Base-by-base conservation (phyloP, 2,797 vertebrate species). In the Gambelia wislizenii region DNA sequence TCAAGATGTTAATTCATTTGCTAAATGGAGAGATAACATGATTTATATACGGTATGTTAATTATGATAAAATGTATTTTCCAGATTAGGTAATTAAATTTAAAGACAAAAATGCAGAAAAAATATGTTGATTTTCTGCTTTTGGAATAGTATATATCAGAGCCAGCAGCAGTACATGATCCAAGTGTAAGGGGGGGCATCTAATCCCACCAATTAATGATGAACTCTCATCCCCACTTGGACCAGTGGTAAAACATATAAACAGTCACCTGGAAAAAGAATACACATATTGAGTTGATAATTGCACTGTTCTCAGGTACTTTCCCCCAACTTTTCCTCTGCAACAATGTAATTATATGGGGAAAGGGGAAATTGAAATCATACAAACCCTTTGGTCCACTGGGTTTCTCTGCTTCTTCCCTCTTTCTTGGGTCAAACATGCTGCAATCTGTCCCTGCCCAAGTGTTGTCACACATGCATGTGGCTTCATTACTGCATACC, bases 401-500 rank as follows among this genome's bases (percentile, higher is more conserved):
- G 90, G 98, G 97, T 70, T 96, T 95, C 42, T 96, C 92, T 5
- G 84, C 2, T 70, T 97, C 95, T 36, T 96, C 96, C 90, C 97
- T 95, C 96, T 98, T 99, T 87, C 98, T 96, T 18, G 98, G 99
- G 95, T 99, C 98, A 78, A 98, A 97, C 96, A 99, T 99, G 96
- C 99, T 99, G 97, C 99, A 99, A 96, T 99, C 99, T 80, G 98
- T 99, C 72, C 99, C 99, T 6, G 99, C 99, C 99, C 99, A 99
- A 83, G 98, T 99, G 90, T 96, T 95, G 93, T 98, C 97, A 95
- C 99, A 99, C 94, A 99, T 98, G 96, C 99, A 99, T 25, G 98
- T 98, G 80, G 98, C 99, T 97, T 99, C 99, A 85, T 99, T 99
- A 97, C 98, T 99, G 96, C 99, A 99, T 92, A 99, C 98, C 99